phyloP scores from a whole-genome alignment of 2,113 vertebrate species.

The Eonycteris spelaea region DNA sequence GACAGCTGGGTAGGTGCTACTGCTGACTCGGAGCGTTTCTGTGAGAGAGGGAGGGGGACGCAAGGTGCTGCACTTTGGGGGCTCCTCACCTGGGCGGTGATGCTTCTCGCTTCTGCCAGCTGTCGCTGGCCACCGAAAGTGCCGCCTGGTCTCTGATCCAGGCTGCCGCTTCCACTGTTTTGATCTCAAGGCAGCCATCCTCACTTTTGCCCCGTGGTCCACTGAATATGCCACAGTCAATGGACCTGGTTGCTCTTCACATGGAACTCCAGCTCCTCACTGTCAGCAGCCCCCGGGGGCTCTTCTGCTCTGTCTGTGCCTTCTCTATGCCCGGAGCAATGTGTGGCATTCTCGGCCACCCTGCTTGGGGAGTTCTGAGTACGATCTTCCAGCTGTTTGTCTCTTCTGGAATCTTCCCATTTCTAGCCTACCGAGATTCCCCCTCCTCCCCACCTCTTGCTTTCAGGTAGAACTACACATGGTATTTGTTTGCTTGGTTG shows the following conservation, averaged over 20 bases:
- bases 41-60: not conserved
- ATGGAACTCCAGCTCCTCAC: not conserved
- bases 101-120: not conserved
- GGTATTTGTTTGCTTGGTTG: not conserved
- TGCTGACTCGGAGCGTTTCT: not conserved
- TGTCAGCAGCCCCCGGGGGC: not conserved
- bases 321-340: fast-evolving
- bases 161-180: not conserved
- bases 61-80: not conserved
- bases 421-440: not conserved
- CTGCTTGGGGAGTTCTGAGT: not conserved
- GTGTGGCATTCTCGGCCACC: not conserved
- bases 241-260: not conserved
- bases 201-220: not conserved
- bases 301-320: not conserved
- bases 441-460: not conserved
- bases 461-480: not conserved
- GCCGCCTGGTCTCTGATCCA: not conserved
- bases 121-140: not conserved
- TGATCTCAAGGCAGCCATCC: not conserved
- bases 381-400: not conserved
- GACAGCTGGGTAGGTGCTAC: not conserved
- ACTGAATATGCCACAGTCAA: not conserved
- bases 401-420: not conserved
- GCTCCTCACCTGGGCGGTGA: not conserved